Conservation (phyloP, 2,113 vertebrate species). For the Empidonax alnorum region DNA sequence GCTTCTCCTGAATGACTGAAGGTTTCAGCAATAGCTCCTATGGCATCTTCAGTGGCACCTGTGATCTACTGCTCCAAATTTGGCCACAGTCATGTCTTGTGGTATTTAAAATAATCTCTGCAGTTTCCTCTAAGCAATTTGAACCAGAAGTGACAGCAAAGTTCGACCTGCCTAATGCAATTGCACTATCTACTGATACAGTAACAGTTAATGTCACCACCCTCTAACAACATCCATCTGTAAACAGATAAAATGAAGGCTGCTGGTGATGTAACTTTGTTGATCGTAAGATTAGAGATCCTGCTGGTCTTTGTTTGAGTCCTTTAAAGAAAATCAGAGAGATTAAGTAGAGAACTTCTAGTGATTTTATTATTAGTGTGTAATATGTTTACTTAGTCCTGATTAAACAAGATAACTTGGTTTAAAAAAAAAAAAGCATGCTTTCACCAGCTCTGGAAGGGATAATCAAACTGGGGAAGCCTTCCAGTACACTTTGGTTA, state of each 20-base stretch:
- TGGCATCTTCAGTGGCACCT: background rate
- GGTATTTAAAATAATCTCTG: background rate
- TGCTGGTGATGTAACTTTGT: slow-evolving; percentile 54
- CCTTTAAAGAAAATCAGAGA: slow-evolving; percentile 16
- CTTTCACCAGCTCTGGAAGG: slow-evolving; percentile 20
- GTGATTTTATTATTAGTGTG: slow-evolving; percentile 53
- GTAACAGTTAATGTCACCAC: slow-evolving; percentile 58
- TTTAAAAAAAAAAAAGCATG: background rate
- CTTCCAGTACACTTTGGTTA: background rate
- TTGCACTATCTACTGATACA: slow-evolving; percentile 7
- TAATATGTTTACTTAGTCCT: slow-evolving; percentile 55
- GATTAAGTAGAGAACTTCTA: slow-evolving; percentile 56
- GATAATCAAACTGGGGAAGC: slow-evolving; percentile 25
- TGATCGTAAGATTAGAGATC: slow-evolving; percentile 50
- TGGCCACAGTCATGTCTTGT: background rate
- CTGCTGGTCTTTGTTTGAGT: slow-evolving; percentile 40
- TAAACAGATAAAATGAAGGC: slow-evolving; percentile 52
- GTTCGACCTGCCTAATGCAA: background rate
- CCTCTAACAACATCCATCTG: slow-evolving; percentile 34
- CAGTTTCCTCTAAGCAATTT: background rate
- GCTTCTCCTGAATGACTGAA: background rate
- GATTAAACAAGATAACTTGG: slow-evolving; percentile 51
- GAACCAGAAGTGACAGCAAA: background rate
- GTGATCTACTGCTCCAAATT: background rate
- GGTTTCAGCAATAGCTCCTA: background rate